phyloP scores from a whole-genome alignment of 2,797 vertebrate genomes.

The Prunella strophiata region DNA sequence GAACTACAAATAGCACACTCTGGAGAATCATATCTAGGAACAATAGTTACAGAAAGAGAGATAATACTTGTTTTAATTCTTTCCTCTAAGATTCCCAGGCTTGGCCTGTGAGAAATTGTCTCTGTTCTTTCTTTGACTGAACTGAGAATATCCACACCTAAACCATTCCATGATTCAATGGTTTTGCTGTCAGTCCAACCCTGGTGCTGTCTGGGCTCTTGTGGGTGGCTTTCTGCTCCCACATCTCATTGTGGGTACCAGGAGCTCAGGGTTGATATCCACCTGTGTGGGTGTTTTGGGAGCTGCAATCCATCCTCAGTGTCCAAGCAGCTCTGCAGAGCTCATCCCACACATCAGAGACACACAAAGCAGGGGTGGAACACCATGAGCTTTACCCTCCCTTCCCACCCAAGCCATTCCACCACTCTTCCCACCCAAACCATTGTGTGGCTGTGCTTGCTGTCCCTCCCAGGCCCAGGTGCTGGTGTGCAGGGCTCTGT shows the following conservation, averaged over 20 bases:
- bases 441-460: background rate
- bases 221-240: background rate
- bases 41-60: no score
- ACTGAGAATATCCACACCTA: background rate
- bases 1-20: no score
- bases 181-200: background rate
- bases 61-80: no score
- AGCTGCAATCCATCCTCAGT: background rate
- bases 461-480: constrained; percentile 85
- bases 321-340: background rate
- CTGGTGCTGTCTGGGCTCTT: background rate
- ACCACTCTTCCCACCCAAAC: background rate
- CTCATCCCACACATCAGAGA: background rate
- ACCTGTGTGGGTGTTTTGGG: background rate
- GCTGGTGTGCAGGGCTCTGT: constrained; percentile 91
- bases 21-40: no score
- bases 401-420: background rate
- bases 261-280: background rate
- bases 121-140: no score
- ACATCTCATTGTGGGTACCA: background rate
- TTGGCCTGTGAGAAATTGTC: no score
- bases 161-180: background rate
- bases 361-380: background rate
- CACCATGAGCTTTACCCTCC: background rate
- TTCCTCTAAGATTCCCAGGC: no score